Base-by-base conservation (phyloP, 2,888 invertebrate species). In the Ernsta delagoae region DNA sequence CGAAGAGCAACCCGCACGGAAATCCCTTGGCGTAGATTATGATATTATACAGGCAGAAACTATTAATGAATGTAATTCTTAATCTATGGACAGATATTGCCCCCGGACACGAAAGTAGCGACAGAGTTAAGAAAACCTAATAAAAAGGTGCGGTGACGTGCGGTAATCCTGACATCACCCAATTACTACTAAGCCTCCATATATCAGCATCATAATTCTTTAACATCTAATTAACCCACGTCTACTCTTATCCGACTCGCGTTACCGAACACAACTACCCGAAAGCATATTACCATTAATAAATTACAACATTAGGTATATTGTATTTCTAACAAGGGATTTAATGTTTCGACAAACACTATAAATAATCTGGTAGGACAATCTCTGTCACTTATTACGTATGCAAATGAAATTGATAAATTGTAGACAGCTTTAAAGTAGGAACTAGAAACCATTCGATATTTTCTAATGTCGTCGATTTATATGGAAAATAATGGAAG, bases 111-210 rank as follows among this genome's bases (percentile, higher is more conserved):
- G 36, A 57, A 36, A 50, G 50, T 60, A 34, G 60, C 16, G 16
- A 24, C 24, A 53, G 8, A 2, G 16, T n/a, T n/a, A n/a, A 9
- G 5, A n/a, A 16, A 5, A 54, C 24, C 7, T 60, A 53, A 48
- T 48, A 48, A 12, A 12, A 12, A 48, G 12, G 24, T 53, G 24
- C 39, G 45, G 24, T 5, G 50, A 61, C 41, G 54, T 8, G 16
- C 57, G 50, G 48, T 62, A 68, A 67, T 70, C 61, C 57, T 66
- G 54, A 70, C 70, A 61, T 72, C 70, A 67, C 70, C 75, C 78
- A 82, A 83, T 83, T 83, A 83, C 76, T 75, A 72, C 60, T 77
- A 78, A 81, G 75, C 80, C 75, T 57, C 73, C 75, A 24, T 79
- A 79, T 76, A 78, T 82, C 79, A 77, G 72, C 74, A 57, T 70